phyloP scores from a whole-genome alignment of 2,113 vertebrate species.

The Melospiza georgiana region DNA sequence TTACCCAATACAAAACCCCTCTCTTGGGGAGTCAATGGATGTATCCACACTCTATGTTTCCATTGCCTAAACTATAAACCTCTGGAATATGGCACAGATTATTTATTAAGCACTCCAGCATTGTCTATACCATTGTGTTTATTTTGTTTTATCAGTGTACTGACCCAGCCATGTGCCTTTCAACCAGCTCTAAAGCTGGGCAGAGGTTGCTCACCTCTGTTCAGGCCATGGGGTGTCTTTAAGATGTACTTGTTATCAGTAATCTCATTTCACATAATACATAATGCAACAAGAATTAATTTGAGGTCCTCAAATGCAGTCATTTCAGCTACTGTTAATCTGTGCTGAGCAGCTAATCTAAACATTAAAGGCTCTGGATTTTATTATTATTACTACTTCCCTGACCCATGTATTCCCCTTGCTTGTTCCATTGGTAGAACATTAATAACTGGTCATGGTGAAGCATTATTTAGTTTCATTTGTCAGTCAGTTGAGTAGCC shows the following conservation, averaged over 20 bases:
- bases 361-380: not conserved
- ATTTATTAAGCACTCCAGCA: not conserved
- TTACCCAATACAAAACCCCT: not conserved
- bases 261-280: not conserved
- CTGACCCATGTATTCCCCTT: not conserved
- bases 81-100: not conserved
- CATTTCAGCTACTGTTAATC: not conserved
- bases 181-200: not conserved
- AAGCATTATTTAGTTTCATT: not conserved
- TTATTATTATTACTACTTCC: not conserved
- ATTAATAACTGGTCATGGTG: not conserved
- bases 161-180: not conserved
- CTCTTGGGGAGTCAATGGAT: not conserved
- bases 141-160: not conserved
- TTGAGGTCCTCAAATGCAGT: not conserved
- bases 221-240: not conserved
- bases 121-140: not conserved
- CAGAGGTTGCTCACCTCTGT: not conserved
- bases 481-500: not conserved
- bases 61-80: fast-evolving
- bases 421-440: not conserved
- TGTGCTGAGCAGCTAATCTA: not conserved
- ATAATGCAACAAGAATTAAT: not conserved
- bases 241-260: not conserved
- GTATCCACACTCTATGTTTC: fast-evolving